Base-by-base conservation (phyloP, 2,888 invertebrate species). In the Drosophila trichaetosa region DNA sequence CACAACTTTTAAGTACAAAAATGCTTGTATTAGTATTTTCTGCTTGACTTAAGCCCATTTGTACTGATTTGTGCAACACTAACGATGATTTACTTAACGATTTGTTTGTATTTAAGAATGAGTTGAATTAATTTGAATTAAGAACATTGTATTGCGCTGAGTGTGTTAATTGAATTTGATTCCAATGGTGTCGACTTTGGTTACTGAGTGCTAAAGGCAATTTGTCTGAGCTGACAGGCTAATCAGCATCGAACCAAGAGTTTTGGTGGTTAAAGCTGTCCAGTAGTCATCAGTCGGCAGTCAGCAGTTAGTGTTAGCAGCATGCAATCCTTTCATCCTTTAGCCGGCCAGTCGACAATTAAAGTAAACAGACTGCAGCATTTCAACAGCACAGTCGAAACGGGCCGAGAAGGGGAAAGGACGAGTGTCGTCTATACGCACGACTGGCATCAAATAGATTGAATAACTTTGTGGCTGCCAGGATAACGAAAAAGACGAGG, bases 361-460 rank as follows among this genome's bases (percentile, higher is more conserved):
- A 89, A 83, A 76, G 79, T 53, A 73, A 74, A 74, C 63, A 63
- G 51, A 67, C 76, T 57, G 61, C 59, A 85, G 59, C 61, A 87
- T 76, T 84, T 83, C 80, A 86, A 74, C 71, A 61, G 16, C 46
- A 63, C 61, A 74, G 68, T 21, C 56, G 18, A 69, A 60, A 34
- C 53, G 21, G 13, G 60, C 27, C 40, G 21, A 36, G 46, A 16
- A 8, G 46, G 24, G 2, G 46, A 24, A 24, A 40, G 16, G 49
- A 4, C 7, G 59, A 33, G 59, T 51, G 29, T 48, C 40, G 34
- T 31, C 52, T 53, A 48, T 56, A 77, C 65, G 72, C 73, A 73
- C 73, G 69, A 68, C 73, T 73, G 73, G 46, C 86, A 75, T 79
- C 81, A 77, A 79, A 86, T 83, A 78, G 76, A 87, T 90, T 84